phyloP scores from a whole-genome alignment of 2,888 invertebrate species.

The Halictus quadricinctus region DNA sequence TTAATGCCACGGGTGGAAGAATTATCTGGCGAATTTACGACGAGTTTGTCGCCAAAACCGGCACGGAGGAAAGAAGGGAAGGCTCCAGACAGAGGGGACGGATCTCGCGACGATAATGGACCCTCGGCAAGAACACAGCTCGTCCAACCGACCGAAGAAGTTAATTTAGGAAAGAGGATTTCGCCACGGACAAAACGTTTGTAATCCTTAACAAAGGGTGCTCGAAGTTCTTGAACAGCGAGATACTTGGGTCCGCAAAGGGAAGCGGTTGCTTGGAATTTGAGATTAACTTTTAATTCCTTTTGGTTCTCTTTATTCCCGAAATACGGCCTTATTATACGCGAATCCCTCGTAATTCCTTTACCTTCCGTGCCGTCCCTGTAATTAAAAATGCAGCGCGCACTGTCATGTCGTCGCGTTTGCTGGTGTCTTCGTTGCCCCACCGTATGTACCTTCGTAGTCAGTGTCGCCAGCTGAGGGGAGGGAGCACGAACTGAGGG shows the following conservation, averaged over 20 bases:
- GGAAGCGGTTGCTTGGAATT: neutral
- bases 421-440: too few relatives aligned
- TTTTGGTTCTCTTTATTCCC: neutral
- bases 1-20: slow-evolving; percentile 66
- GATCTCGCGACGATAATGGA: slow-evolving; percentile 68
- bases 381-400: neutral
- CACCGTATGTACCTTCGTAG: too few relatives aligned
- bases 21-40: slow-evolving; percentile 74
- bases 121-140: slow-evolving; percentile 45
- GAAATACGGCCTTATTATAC: neutral
- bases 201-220: slow-evolving; percentile 70
- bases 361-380: neutral
- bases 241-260: slow-evolving; percentile 10
- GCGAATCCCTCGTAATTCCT: neutral
- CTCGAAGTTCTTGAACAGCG: slow-evolving; percentile 14
- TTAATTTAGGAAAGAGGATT: slow-evolving; percentile 76
- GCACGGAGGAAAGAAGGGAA: slow-evolving; percentile 57
- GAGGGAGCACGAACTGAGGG: too few relatives aligned
- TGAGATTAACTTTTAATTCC: slow-evolving; percentile 16
- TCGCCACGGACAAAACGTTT: slow-evolving; percentile 65
- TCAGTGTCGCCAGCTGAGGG: too few relatives aligned
- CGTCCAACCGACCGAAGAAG: slow-evolving; percentile 58
- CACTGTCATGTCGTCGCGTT: too few relatives aligned
- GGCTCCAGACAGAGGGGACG: slow-evolving; percentile 24
- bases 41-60: slow-evolving; percentile 73